These are phyloP conservation scores for Podarcis raffonei DNA, from an alignment of 2,113 vertebrate genomes.

Conservation along the genomic window DNA sequence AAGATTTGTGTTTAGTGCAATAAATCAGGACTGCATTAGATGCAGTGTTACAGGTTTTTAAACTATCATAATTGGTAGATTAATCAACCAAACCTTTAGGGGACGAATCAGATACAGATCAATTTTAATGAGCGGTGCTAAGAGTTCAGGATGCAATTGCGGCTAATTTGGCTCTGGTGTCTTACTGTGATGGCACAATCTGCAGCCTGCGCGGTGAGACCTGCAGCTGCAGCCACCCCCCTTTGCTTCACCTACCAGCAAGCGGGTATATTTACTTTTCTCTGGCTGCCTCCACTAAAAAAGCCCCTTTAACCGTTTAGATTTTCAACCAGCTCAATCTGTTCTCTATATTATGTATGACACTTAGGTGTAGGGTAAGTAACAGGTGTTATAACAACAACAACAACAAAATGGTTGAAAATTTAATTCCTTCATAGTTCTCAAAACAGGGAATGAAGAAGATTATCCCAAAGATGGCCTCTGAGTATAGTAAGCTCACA, in stretches of 20 bases:
- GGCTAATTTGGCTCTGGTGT: neutral
- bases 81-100: neutral
- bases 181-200: neutral
- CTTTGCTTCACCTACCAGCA: too few species aligned
- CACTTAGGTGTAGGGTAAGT: too few species aligned
- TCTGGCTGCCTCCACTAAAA: too few species aligned
- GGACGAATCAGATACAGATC: neutral
- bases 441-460: neutral
- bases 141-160: neutral
- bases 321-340: too few species aligned
- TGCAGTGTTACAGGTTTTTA: neutral
- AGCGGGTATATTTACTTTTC: too few species aligned
- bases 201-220: too few species aligned
- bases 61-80: neutral
- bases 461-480: neutral
- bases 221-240: too few species aligned
- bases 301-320: too few species aligned
- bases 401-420: too few species aligned
- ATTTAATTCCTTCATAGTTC: neutral
- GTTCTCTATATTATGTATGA: too few species aligned
- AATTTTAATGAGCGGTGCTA: neutral
- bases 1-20: slow-evolving; percentile 16
- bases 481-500: neutral
- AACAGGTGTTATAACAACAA: too few species aligned
- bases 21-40: neutral